These are phyloP conservation scores for Carcharodon carcharias DNA, from an alignment of 2,797 vertebrate genomes.

Conservation along the genomic window DNA sequence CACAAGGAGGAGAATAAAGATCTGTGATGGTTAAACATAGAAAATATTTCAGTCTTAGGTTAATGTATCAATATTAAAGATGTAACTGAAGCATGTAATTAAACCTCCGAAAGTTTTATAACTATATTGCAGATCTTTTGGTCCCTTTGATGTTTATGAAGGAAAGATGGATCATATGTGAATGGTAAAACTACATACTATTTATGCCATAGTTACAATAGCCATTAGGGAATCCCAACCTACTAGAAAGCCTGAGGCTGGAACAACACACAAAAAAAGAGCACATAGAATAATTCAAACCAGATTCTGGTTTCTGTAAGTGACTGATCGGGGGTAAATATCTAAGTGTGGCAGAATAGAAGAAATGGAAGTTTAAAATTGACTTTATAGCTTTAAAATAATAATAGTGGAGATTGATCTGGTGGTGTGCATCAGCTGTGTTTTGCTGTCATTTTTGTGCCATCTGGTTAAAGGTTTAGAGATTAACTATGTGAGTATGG, in stretches of 20 bases:
- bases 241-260: not conserved
- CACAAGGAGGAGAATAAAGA: constrained; percentile 16
- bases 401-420: not conserved
- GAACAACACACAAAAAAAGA: constrained; percentile 11
- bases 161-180: not conserved
- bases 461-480: not conserved
- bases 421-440: not conserved
- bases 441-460: not conserved
- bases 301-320: constrained; percentile 19
- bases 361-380: constrained; percentile 4
- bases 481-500: not conserved
- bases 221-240: not conserved
- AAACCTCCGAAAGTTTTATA: not conserved
- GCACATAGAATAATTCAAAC: not conserved
- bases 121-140: not conserved
- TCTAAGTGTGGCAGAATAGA: not conserved
- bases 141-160: constrained; percentile 18
- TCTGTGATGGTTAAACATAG: not conserved
- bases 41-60: not conserved
- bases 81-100: constrained; percentile 7
- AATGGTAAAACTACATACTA: not conserved
- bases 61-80: not conserved
- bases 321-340: not conserved
- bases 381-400: not conserved
- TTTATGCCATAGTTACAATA: not conserved